A percentile compares a stretch with the other conserved stretches of the same genome.
Conservation (phyloP, 1,140 invertebrate species). For the Conus ventricosus region DNA sequence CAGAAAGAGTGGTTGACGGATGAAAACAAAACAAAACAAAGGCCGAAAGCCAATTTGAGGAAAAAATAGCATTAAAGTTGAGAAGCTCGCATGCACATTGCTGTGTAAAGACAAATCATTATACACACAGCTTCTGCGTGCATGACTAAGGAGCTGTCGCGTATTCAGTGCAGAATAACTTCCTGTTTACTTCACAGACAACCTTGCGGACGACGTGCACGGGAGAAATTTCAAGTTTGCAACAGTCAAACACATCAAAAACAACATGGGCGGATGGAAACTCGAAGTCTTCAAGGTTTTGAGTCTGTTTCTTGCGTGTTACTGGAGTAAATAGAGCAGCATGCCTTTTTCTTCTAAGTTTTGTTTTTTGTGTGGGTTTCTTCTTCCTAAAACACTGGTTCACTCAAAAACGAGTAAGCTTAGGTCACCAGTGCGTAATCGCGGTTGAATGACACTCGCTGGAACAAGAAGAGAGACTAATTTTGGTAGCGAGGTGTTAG, state of each 20-base stretch:
- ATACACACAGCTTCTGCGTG: neutral
- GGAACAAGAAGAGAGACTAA: too few species aligned
- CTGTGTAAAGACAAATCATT: neutral
- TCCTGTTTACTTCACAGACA: constrained; percentile 17
- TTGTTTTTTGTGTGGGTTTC: neutral
- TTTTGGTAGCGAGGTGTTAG: too few species aligned
- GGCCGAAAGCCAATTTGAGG: too few species aligned
- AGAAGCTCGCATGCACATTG: neutral
- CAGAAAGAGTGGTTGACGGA: too few species aligned
- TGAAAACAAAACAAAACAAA: too few species aligned
- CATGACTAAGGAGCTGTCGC: neutral
- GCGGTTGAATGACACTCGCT: too few species aligned
- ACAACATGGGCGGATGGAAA: constrained; percentile 41
- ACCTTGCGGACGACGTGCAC: neutral
- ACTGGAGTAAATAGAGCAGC: neutral
- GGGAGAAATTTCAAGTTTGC: neutral
- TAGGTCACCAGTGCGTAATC: too few species aligned
- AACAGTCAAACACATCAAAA: neutral
- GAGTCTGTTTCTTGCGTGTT: neutral
- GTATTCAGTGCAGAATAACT: constrained; percentile 12
- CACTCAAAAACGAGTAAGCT: too few species aligned
- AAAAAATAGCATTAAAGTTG: too few species aligned
- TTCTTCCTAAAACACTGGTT: too few species aligned
- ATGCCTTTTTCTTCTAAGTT: neutral
- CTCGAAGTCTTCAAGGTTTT: constrained; percentile 42